phyloP scores from a whole-genome alignment of 2,113 vertebrate species.

The Barnardius zonarius region DNA sequence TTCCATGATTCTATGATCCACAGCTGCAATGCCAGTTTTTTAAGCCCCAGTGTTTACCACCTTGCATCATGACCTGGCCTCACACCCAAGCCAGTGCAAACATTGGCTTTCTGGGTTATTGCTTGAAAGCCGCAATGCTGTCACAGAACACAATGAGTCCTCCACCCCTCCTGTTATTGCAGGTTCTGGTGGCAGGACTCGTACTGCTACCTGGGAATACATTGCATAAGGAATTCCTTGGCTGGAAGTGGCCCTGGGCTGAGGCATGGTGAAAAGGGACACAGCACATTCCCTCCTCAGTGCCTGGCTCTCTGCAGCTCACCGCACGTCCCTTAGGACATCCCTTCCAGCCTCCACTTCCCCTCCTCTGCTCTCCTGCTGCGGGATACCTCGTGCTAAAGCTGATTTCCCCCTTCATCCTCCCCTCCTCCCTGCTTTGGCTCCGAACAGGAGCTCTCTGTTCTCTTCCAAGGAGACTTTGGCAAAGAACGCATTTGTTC shows the following conservation, averaged over 20 bases:
- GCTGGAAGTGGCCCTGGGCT: not conserved
- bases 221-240: not conserved
- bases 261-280: not conserved
- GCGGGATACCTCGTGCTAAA: not conserved
- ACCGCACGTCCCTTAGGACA: not conserved
- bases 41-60: not conserved
- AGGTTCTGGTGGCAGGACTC: not conserved
- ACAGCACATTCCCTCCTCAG: not conserved
- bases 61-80: not conserved
- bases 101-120: not conserved
- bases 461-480: constrained; percentile 4
- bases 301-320: not conserved
- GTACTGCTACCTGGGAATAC: not conserved
- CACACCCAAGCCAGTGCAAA: not conserved
- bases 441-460: not conserved
- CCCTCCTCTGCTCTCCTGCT: not conserved
- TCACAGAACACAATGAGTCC: not conserved
- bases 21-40: not conserved
- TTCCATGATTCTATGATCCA: not conserved
- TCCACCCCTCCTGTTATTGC: not conserved
- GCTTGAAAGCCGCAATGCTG: not conserved
- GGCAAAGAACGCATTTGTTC: not conserved
- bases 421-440: not conserved
- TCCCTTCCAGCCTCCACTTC: not conserved
- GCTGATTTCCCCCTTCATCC: not conserved